phyloP scores from a whole-genome alignment of 2,113 vertebrate genomes.

The Hydrochoerus hydrochaeris region DNA sequence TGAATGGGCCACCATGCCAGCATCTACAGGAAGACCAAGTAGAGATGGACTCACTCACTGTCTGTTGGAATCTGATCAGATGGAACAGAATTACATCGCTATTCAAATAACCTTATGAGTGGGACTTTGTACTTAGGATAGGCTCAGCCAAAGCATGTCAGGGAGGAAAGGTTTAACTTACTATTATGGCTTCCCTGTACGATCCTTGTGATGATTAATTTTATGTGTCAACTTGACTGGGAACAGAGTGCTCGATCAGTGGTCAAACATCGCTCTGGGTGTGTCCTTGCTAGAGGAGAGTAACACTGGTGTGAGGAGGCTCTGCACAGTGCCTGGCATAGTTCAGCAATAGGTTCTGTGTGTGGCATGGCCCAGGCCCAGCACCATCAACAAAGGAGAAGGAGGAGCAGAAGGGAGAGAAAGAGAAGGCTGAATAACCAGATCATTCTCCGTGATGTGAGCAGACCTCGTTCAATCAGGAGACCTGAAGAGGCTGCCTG shows the following conservation, averaged over 20 bases:
- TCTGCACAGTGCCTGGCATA: background rate
- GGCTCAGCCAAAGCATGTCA: background rate
- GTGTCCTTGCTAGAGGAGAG: background rate
- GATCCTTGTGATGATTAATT: background rate
- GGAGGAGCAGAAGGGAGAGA: background rate
- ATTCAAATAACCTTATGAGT: background rate
- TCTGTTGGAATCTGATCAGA: background rate
- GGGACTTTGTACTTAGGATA: background rate
- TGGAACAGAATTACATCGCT: background rate
- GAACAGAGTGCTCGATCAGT: background rate
- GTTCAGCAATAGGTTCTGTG: background rate
- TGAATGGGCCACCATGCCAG: too few species aligned
- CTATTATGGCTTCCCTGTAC: background rate
- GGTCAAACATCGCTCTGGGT: background rate
- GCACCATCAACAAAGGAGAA: background rate
- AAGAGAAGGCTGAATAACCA: background rate
- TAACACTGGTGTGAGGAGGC: background rate
- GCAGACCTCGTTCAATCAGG: background rate
- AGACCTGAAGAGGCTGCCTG: background rate
- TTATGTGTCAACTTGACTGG: constrained; percentile 2
- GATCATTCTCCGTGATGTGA: background rate
- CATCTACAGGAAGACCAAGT: background rate
- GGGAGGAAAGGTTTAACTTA: background rate
- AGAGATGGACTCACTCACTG: background rate
- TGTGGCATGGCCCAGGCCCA: too few species aligned